A percentile compares a stretch with the other conserved stretches of the same genome.
These are phyloP conservation scores for Malurus leucopterus DNA, from an alignment of 2,797 vertebrate species.

Conservation along the genomic window DNA sequence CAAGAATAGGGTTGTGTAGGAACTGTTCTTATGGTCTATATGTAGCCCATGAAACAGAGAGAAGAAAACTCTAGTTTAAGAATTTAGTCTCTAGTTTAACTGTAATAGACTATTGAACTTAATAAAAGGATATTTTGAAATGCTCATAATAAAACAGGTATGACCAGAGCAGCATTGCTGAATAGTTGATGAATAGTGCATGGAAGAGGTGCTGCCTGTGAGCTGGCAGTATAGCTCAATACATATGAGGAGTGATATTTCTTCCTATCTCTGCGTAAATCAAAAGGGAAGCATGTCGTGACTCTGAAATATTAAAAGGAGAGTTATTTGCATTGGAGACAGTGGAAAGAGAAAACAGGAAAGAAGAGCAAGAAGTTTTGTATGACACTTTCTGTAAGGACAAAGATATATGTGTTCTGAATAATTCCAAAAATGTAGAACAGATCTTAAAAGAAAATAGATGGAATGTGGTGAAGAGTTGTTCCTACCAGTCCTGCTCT, in stretches of 20 bases:
- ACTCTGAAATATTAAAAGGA: background rate
- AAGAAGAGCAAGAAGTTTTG: background rate
- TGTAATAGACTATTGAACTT: background rate
- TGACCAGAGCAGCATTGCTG: background rate
- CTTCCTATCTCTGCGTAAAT: background rate
- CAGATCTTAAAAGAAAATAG: background rate
- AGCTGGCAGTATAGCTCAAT: background rate
- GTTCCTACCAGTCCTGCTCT: background rate
- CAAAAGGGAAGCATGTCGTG: background rate
- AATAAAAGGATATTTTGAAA: background rate
- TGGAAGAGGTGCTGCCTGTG: background rate
- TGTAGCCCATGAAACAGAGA: background rate
- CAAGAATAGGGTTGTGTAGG: background rate
- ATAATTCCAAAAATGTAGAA: background rate
- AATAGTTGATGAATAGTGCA: background rate
- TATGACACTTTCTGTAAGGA: background rate
- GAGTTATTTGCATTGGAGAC: background rate
- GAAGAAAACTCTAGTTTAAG: background rate
- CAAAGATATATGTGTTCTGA: background rate
- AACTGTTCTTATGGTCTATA: background rate
- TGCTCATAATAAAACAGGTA: accelerated
- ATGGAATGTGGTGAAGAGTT: background rate
- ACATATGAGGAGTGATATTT: background rate
- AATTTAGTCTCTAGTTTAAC: background rate
- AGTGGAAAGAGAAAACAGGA: background rate